Conservation (phyloP, 2,113 vertebrate genomes). For the Cariama cristata region DNA sequence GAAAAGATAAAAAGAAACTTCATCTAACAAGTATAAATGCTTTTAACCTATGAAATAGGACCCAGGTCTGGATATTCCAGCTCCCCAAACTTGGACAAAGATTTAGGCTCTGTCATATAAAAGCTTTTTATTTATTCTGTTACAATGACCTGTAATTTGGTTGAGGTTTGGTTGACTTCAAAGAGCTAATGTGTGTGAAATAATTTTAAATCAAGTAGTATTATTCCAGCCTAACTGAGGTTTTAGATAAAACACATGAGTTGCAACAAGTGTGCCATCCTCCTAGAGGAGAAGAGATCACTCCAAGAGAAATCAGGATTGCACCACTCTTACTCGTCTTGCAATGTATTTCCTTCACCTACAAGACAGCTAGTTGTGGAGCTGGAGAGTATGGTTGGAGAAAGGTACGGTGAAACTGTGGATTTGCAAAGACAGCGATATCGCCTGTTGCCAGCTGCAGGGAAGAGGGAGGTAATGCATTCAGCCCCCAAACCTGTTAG, state of each 20-base stretch:
- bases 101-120: background rate
- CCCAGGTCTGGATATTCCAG: background rate
- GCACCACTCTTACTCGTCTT: background rate
- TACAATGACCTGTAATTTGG: background rate
- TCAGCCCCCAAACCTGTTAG: background rate
- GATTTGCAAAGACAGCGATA: background rate
- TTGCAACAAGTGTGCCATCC: background rate
- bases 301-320: background rate
- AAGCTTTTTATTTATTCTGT: background rate
- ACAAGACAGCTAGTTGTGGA: background rate
- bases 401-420: background rate
- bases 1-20: background rate
- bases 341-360: background rate
- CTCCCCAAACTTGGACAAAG: background rate
- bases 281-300: background rate
- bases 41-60: background rate
- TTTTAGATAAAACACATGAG: background rate
- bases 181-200: rapidly evolving
- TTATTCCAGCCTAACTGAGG: background rate
- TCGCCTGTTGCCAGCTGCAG: background rate
- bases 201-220: background rate
- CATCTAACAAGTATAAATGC: background rate
- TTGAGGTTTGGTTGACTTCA: background rate
- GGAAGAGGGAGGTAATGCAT: background rate
- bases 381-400: background rate